A percentile compares a stretch with the other conserved stretches of the same genome.
phyloP scores from a whole-genome alignment of 37 sponge, comb jelly and placozoan species.

The Corticium candelabrum region DNA sequence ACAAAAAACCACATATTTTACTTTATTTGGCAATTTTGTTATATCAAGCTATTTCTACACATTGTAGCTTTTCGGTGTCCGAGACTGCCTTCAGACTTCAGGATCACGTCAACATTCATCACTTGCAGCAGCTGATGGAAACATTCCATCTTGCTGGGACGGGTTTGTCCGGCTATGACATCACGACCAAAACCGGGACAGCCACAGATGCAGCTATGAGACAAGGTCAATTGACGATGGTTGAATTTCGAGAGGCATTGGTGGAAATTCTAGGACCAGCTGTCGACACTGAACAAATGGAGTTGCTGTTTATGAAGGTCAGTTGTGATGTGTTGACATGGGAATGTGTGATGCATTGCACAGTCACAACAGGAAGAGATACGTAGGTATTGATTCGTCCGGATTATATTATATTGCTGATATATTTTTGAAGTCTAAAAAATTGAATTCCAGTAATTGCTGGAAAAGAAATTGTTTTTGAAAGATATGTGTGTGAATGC shows the following conservation, averaged over 20 bases:
- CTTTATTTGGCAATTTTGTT: no score
- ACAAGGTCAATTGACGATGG: conserved; percentile 3
- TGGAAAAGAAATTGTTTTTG: no score
- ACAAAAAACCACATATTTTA: no score
- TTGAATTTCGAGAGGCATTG: conserved; percentile 2
- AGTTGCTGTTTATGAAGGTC: conserved; percentile 29
- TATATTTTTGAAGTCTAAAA: no score
- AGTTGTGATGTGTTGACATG: not conserved
- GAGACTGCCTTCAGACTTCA: not conserved
- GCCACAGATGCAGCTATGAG: not conserved
- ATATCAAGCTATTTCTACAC: no score
- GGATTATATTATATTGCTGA: no score
- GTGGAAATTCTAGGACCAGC: conserved; percentile 11
- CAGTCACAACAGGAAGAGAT: no score
- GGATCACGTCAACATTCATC: conserved; percentile 1
- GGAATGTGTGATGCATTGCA: not conserved
- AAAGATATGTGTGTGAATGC: no score
- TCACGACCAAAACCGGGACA: not conserved
- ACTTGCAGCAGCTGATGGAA: conserved; percentile 16
- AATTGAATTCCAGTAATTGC: no score
- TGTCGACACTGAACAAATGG: conserved; percentile 14
- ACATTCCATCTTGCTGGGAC: conserved; percentile 6
- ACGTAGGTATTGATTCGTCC: no score
- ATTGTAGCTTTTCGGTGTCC: no score
- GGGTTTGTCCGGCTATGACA: not conserved